Percentiles rank a stretch among this genome's conserved stretches.
These are phyloP conservation scores for Limnephilus lunatus DNA, from an alignment of 2,888 invertebrate genomes.

Conservation along the genomic window DNA sequence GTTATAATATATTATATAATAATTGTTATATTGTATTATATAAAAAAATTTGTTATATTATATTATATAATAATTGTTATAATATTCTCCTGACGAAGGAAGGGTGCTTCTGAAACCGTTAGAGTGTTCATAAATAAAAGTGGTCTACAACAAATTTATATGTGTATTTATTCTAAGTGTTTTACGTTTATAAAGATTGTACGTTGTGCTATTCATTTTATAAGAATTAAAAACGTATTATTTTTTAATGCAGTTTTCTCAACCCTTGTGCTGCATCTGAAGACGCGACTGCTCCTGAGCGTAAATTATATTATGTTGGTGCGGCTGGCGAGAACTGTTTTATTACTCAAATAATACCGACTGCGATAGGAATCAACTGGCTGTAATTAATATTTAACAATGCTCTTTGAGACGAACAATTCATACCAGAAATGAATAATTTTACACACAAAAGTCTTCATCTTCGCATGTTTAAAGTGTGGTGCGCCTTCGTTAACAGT, in stretches of 20 bases:
- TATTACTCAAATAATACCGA: constrained; percentile 44
- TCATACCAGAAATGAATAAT: constrained; percentile 13
- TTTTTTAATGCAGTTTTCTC: background rate
- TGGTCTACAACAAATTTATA: no score
- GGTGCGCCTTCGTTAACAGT: background rate
- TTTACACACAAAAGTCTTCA: background rate
- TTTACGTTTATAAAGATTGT: no score
- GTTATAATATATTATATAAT: no score
- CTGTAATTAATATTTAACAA: constrained; percentile 64
- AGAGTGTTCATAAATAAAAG: no score
- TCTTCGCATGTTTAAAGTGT: background rate
- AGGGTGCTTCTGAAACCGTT: no score
- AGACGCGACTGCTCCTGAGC: background rate
- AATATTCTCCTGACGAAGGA: no score
- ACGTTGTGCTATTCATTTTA: no score
- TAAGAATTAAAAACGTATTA: no score
- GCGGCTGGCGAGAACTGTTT: background rate
- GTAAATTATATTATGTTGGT: background rate
- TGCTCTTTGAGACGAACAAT: constrained; percentile 27
- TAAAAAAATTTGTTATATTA: no score
- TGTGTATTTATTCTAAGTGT: no score
- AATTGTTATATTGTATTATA: no score
- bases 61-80: no score
- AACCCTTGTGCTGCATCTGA: background rate
- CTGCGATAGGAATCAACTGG: constrained; percentile 55